These are phyloP conservation scores for Mercenaria mercenaria DNA, from an alignment of 1,140 invertebrate species.

Conservation along the genomic window DNA sequence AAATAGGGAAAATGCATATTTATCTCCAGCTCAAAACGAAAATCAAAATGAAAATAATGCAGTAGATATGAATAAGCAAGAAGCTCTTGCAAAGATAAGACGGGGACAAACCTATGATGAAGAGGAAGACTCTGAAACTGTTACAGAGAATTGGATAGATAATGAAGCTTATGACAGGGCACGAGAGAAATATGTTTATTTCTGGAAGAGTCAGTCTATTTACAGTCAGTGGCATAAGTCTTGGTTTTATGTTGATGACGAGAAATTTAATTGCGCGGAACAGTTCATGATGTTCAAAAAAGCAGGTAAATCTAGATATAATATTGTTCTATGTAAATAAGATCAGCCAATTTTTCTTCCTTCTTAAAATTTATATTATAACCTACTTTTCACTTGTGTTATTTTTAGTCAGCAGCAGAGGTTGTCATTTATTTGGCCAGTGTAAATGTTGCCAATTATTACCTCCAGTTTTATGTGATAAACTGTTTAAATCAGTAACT, in stretches of 20 bases:
- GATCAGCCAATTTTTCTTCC: no score
- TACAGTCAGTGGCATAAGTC: constrained; percentile 77
- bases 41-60: not conserved
- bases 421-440: no score
- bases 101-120: not conserved
- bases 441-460: no score
- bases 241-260: constrained; percentile 73
- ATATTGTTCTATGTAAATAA: no score
- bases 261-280: constrained; percentile 79
- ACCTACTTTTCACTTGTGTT: no score
- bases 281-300: constrained; percentile 84
- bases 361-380: no score
- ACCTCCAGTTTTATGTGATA: no score
- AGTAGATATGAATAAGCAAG: not conserved
- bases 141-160: not conserved
- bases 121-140: not conserved
- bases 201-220: constrained; percentile 40
- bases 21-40: no score
- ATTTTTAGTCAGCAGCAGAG: no score
- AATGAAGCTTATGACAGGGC: not conserved
- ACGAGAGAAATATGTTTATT: constrained; percentile 35
- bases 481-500: no score
- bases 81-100: not conserved
- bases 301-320: constrained; percentile 78
- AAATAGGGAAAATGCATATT: no score